Conservation (phyloP, 64 coral and sea anemone species). For the Trachythela sp. region DNA sequence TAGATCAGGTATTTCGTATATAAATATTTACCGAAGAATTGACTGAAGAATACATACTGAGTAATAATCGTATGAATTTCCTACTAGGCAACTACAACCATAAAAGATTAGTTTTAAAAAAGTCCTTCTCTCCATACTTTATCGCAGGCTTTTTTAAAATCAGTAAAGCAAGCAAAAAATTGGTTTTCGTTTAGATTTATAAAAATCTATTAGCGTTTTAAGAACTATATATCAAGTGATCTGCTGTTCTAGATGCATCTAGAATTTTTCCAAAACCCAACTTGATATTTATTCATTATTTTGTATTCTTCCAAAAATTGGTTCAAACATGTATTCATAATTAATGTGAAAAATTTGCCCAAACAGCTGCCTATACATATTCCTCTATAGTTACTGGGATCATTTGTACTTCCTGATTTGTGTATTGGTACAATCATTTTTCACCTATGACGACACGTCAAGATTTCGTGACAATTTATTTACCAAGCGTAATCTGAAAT, state of each 20-base stretch:
- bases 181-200: not conserved
- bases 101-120: not conserved
- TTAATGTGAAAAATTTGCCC: too few species aligned
- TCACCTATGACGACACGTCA: too few species aligned
- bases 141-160: too few species aligned
- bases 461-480: too few species aligned
- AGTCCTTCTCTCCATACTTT: too few species aligned
- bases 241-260: not conserved
- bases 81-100: slow-evolving; percentile 23
- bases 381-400: too few species aligned
- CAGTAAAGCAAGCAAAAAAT: not conserved
- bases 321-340: not conserved
- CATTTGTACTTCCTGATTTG: not conserved
- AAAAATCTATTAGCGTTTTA: not conserved
- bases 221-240: not conserved
- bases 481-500: too few species aligned
- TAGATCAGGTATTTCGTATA: not conserved
- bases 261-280: not conserved
- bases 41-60: slow-evolving; percentile 15
- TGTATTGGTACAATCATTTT: not conserved
- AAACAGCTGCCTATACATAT: too few species aligned
- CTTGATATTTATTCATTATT: too few species aligned
- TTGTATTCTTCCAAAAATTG: too few species aligned
- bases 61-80: too few species aligned
- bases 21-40: not conserved